Conservation (phyloP, 2,888 invertebrate species). For the Gisinianus flammeolus region DNA sequence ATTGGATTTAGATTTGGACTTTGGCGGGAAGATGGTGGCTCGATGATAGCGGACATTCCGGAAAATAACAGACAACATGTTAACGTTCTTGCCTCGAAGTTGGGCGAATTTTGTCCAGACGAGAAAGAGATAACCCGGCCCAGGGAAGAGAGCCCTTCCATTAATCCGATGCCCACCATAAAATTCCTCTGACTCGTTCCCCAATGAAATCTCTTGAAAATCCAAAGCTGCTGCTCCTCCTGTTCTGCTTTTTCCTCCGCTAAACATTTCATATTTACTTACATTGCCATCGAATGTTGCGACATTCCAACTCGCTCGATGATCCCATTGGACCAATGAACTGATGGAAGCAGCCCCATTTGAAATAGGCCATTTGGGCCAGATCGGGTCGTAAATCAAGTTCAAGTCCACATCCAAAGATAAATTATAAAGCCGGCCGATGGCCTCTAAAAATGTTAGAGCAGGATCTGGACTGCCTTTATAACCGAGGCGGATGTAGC, state of each 20-base stretch:
- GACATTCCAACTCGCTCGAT: conserved; percentile 61
- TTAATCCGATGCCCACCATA: conserved; percentile 83
- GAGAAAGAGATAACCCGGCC: conserved; percentile 88
- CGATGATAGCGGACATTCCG: conserved; percentile 83
- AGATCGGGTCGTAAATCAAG: too few relatives aligned
- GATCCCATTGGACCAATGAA: conserved; percentile 85
- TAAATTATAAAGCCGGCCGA: conserved; percentile 76
- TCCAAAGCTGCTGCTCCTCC: too few relatives aligned
- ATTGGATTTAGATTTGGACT: too few relatives aligned
- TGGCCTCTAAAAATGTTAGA: conserved; percentile 68
- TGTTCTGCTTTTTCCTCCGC: too few relatives aligned
- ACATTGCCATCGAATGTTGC: conserved; percentile 22
- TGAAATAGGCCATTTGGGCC: conserved; percentile 83
- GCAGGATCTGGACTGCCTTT: conserved; percentile 65
- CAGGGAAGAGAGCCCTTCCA: conserved; percentile 90
- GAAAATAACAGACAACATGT: conserved; percentile 79
- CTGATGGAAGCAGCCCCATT: conserved; percentile 83
- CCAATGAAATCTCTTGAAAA: conserved; percentile 31
- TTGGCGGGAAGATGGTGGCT: conserved; percentile 80
- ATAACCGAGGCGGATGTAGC: conserved; percentile 66
- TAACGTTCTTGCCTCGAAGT: conserved; percentile 70
- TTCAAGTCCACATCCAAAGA: conserved; percentile 78
- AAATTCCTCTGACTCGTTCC: conserved; percentile 73
- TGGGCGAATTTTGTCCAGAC: conserved; percentile 81
- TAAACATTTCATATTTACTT: too few relatives aligned